Evolutionary conservation across 2,113 vertebrate genomes (phyloP).

Genomic region (Neodon shergylaensis): DNA sequence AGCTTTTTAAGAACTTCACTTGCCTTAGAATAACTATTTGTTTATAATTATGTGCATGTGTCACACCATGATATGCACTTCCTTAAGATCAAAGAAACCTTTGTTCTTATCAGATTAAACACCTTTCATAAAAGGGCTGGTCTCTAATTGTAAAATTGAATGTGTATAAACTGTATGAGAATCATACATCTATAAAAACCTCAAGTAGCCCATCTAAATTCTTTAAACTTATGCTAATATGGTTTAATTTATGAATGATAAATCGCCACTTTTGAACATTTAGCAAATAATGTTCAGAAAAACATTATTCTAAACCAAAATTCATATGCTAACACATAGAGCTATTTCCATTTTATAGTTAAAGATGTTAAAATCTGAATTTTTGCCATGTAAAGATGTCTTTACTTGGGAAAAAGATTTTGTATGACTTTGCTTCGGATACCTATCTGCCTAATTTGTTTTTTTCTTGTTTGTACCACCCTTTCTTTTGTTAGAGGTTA

Average conservation of each 20-base stretch:
- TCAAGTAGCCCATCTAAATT: not conserved
- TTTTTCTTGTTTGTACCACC: not conserved
- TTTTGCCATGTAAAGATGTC: slow-evolving; percentile 24
- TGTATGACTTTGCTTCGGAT: not conserved
- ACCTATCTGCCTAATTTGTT: not conserved
- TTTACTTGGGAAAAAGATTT: not conserved
- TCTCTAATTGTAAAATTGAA: slow-evolving; percentile 64
- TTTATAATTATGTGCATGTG: slow-evolving; percentile 60
- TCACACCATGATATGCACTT: slow-evolving; percentile 46
- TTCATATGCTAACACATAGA: not conserved
- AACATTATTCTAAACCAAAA: not conserved
- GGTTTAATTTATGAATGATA: not conserved
- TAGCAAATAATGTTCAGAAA: not conserved
- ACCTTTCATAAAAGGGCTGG: slow-evolving; percentile 52
- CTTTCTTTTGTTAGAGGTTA: not conserved
- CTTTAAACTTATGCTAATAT: not conserved
- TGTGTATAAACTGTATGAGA: slow-evolving; percentile 11
- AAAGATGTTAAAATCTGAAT: not conserved
- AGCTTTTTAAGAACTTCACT: slow-evolving; percentile 54
- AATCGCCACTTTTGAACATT: not conserved
- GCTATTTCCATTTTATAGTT: not conserved
- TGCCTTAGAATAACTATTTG: slow-evolving; percentile 63
- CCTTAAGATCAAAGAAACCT: slow-evolving; percentile 60
- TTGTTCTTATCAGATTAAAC: slow-evolving; percentile 58
- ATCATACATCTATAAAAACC: not conserved